Evolutionary conservation across 2,113 vertebrate genomes (phyloP).

Genomic region (Egretta garzetta): DNA sequence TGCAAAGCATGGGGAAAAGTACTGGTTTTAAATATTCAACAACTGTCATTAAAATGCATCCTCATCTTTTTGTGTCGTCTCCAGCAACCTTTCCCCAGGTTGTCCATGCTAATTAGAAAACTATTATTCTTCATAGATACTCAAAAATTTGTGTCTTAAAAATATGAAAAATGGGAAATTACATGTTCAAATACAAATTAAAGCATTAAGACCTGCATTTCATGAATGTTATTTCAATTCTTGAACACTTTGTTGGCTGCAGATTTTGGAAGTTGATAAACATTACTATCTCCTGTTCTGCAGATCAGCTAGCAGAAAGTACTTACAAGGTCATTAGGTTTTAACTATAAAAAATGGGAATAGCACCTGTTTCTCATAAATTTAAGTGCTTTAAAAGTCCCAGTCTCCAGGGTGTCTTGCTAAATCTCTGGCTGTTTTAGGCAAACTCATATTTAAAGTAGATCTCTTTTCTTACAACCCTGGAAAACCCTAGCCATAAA

Average conservation of each 20-base stretch:
- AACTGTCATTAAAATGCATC: not conserved
- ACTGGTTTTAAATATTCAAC: not conserved
- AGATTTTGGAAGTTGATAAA: not conserved
- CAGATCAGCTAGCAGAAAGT: not conserved
- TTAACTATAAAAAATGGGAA: not conserved
- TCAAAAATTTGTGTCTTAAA: not conserved
- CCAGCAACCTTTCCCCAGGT: not conserved
- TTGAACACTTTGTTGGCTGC: not conserved
- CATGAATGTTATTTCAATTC: not conserved
- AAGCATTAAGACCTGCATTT: not conserved
- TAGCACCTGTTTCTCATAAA: not conserved
- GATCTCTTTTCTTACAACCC: not conserved
- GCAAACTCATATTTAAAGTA: not conserved
- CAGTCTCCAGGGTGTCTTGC: not conserved
- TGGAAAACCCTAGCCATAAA: not conserved
- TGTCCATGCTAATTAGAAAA: not conserved
- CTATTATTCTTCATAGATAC: not conserved
- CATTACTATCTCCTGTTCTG: not conserved
- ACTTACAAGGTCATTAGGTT: not conserved
- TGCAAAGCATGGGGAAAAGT: not conserved
- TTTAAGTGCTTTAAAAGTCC: not conserved
- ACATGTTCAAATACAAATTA: not conserved
- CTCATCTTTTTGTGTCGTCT: not conserved
- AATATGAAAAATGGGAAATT: not conserved
- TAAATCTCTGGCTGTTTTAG: not conserved